Percentiles rank a stretch among this genome's conserved stretches.
phyloP scores from a whole-genome alignment of 2,888 invertebrate species.

The Drosophila anomelani region DNA sequence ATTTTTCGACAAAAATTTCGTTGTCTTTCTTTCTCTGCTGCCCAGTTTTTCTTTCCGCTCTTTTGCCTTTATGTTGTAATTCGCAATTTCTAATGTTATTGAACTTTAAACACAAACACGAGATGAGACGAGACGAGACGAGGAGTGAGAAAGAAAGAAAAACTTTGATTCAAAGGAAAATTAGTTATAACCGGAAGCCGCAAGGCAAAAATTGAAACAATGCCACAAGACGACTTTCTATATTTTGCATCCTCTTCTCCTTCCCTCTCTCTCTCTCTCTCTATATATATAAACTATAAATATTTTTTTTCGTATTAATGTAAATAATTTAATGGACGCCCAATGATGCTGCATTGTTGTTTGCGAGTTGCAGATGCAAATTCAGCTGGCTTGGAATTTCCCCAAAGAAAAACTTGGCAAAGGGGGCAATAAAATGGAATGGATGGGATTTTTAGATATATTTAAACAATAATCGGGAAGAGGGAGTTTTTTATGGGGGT shows the following conservation, averaged over 20 bases:
- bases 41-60: slow-evolving; percentile 44
- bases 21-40: slow-evolving; percentile 37
- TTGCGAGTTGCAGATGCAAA: slow-evolving; percentile 35
- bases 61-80: slow-evolving; percentile 61
- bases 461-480: not conserved
- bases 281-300: not conserved
- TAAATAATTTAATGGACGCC: slow-evolving; percentile 36
- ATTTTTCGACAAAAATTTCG: slow-evolving; percentile 47
- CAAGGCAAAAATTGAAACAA: slow-evolving; percentile 62
- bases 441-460: slow-evolving; percentile 7
- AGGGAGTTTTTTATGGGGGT: not conserved
- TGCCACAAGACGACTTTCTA: slow-evolving; percentile 67
- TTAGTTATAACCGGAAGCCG: slow-evolving; percentile 67
- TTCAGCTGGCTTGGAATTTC: slow-evolving; percentile 30
- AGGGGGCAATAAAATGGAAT: slow-evolving; percentile 2
- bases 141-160: slow-evolving; percentile 15
- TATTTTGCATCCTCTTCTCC: slow-evolving; percentile 46
- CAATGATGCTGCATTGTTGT: slow-evolving; percentile 44
- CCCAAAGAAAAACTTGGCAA: slow-evolving; percentile 17
- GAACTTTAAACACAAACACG: slow-evolving; percentile 76
- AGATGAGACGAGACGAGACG: slow-evolving; percentile 23
- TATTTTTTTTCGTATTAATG: slow-evolving; percentile 8
- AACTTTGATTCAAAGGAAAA: slow-evolving; percentile 64
- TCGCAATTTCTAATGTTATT: slow-evolving; percentile 81
- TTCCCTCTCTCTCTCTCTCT: not conserved